A percentile compares a stretch with the other conserved stretches of the same genome.
Conservation (phyloP, 2,888 invertebrate species). For the Rhingia rostrata region DNA sequence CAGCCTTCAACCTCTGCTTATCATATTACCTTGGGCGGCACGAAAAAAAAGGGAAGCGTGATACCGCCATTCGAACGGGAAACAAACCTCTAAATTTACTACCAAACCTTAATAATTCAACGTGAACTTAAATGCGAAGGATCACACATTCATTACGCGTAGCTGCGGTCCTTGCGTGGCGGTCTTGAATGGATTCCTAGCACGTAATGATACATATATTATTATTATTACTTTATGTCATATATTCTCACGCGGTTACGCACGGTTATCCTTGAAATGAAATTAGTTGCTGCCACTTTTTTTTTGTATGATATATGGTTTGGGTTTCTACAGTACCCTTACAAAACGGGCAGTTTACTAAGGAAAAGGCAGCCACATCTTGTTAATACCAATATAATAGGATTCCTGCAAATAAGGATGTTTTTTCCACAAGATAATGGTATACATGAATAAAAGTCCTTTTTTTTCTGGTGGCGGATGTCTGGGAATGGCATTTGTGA, state of each 20-base stretch:
- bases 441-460: constrained; percentile 4
- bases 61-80: constrained; percentile 33
- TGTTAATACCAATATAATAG: constrained; percentile 21
- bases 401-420: neutral
- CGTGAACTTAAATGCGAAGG: constrained; percentile 48
- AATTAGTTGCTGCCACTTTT: constrained; percentile 26
- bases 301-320: neutral
- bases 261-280: constrained; percentile 21
- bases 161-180: constrained; percentile 30
- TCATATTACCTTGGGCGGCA: constrained; percentile 18
- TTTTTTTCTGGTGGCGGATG: neutral
- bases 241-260: constrained; percentile 20
- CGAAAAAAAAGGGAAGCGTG: constrained; percentile 14
- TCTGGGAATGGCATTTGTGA: constrained; percentile 7
- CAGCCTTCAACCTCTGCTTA: constrained; percentile 9
- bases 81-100: constrained; percentile 24
- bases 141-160: constrained; percentile 38
- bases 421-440: constrained; percentile 12
- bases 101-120: constrained; percentile 56
- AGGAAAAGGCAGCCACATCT: constrained; percentile 11
- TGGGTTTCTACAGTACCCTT: neutral
- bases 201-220: constrained; percentile 55
- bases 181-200: constrained; percentile 53
- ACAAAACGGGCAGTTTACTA: constrained; percentile 29
- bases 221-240: constrained; percentile 36